Conservation (phyloP, 2,888 invertebrate genomes). For the Polylopha cassiicola region DNA sequence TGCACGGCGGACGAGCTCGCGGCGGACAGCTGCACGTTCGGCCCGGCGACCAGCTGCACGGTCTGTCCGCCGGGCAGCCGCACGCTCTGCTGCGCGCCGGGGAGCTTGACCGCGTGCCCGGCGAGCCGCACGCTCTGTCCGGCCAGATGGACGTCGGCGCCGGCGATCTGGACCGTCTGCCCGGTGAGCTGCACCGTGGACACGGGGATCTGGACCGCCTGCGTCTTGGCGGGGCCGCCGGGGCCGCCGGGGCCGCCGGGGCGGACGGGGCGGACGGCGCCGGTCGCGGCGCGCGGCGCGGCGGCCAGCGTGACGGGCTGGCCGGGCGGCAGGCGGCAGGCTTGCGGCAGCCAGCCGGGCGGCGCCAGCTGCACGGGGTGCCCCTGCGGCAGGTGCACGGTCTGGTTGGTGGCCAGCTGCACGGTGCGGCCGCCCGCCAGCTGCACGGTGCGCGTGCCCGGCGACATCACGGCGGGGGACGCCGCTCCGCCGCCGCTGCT, state of each 20-base stretch:
- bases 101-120: conserved; percentile 46
- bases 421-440: conserved; percentile 61
- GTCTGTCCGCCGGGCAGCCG: conserved; percentile 34
- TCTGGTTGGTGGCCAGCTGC: conserved; percentile 53
- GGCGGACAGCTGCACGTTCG: conserved; percentile 34
- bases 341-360: conserved; percentile 46
- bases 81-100: conserved; percentile 38
- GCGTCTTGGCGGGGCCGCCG: conserved; percentile 40
- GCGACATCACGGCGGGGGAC: conserved; percentile 37
- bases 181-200: conserved; percentile 58
- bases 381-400: conserved; percentile 47
- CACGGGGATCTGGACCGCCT: conserved; percentile 52
- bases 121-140: conserved; percentile 47
- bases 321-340: conserved; percentile 53
- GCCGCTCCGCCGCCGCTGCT: conserved; percentile 44
- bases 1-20: conserved; percentile 33
- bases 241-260: conserved; percentile 36
- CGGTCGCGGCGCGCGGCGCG: conserved; percentile 57
- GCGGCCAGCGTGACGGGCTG: conserved; percentile 62
- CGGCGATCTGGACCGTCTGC: conserved; percentile 56
- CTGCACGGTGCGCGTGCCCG: conserved; percentile 53
- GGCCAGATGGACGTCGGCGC: conserved; percentile 45
- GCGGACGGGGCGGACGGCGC: conserved; percentile 48
- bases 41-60: conserved; percentile 33
- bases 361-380: conserved; percentile 37